Conservation (phyloP, 2,888 invertebrate species). For the Scaptomyza cyrtandrae region DNA sequence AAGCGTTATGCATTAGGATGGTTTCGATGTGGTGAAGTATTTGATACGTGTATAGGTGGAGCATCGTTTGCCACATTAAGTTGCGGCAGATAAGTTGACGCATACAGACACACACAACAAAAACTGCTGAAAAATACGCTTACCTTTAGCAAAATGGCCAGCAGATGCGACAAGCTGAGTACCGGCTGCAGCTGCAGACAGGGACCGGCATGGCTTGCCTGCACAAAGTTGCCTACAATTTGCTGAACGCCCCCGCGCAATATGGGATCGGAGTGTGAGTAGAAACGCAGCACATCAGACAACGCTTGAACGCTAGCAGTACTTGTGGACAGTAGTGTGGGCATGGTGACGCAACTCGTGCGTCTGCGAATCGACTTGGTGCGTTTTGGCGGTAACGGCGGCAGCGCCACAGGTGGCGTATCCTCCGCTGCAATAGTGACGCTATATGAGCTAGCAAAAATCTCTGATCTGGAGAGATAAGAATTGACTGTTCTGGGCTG, state of each 20-base stretch:
- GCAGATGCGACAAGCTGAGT: conserved; percentile 79
- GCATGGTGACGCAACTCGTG: neutral
- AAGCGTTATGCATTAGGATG: too few relatives aligned
- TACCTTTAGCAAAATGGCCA: conserved; percentile 83
- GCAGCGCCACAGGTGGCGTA: conserved; percentile 66
- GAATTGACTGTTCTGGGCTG: conserved; percentile 38
- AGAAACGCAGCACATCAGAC: conserved; percentile 82
- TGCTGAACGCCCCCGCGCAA: conserved; percentile 83
- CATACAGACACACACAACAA: neutral
- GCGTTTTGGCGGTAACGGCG: conserved; percentile 78
- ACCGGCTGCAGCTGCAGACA: conserved; percentile 51
- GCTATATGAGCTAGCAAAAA: conserved; percentile 68
- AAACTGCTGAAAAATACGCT: conserved; percentile 24
- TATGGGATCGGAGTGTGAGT: conserved; percentile 84
- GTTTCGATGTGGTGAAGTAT: conserved; percentile 2
- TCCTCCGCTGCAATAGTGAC: conserved; percentile 72
- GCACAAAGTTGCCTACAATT: conserved; percentile 83
- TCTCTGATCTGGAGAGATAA: conserved; percentile 82
- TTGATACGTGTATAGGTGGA: conserved; percentile 18
- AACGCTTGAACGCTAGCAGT: conserved; percentile 51
- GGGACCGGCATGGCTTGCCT: conserved; percentile 68
- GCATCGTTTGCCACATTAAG: conserved; percentile 53
- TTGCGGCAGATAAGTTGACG: conserved; percentile 25
- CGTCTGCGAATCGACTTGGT: conserved; percentile 79
- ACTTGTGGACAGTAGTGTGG: conserved; percentile 2